Conservation (phyloP, 2,113 vertebrate genomes). For the Notechis scutatus region DNA sequence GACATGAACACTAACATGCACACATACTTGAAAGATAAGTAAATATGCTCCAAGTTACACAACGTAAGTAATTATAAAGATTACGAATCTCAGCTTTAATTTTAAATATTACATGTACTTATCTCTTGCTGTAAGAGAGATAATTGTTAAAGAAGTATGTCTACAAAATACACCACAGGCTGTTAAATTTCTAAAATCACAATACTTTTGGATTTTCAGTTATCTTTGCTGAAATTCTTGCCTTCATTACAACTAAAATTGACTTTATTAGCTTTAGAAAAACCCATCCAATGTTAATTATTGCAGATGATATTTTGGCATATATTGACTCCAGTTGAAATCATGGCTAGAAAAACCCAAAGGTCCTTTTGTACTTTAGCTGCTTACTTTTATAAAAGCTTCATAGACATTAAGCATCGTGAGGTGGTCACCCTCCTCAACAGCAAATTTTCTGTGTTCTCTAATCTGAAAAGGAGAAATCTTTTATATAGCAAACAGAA, state of each 20-base stretch:
- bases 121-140: not conserved
- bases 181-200: not conserved
- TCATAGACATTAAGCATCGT: constrained; percentile 98
- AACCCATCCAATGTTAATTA: not conserved
- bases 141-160: not conserved
- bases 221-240: not conserved
- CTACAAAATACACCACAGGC: not conserved
- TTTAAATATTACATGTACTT: not conserved
- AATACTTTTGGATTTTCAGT: not conserved
- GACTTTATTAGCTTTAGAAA: not conserved
- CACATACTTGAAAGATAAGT: not conserved
- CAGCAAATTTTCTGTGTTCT: constrained; percentile 93
- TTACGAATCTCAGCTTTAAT: not conserved
- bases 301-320: not conserved
- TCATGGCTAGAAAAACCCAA: not conserved
- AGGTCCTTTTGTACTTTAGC: not conserved
- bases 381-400: constrained; percentile 92
- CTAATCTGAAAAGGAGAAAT: constrained; percentile 73
- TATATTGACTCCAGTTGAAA: not conserved
- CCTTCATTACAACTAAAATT: not conserved
- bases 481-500: not conserved
- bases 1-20: not conserved
- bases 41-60: not conserved
- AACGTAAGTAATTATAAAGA: not conserved
- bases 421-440: constrained; percentile 96